Percentiles rank a stretch among this genome's conserved stretches.
Conservation (phyloP, 2,888 invertebrate genomes). For the Papilio demoleus region DNA sequence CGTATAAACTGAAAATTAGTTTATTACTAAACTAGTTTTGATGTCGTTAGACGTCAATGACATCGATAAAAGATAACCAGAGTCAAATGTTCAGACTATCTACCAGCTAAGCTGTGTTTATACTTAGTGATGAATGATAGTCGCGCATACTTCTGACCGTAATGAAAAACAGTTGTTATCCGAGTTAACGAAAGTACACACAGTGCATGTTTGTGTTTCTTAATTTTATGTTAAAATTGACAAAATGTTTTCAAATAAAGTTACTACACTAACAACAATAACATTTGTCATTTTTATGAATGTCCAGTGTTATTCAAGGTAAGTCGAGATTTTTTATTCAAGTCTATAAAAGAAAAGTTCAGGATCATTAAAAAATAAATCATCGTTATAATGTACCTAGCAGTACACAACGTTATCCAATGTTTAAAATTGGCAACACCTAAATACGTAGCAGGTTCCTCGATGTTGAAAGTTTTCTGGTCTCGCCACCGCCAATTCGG, state of each 20-base stretch:
- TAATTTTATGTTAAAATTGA: background rate
- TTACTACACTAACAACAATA: conserved; percentile 19
- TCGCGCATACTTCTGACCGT: conserved; percentile 19
- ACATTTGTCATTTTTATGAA: conserved; percentile 33
- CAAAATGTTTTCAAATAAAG: conserved; percentile 28
- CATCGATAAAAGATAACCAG: conserved; percentile 64
- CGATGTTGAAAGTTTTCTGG: background rate
- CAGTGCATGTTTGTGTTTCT: conserved; percentile 11
- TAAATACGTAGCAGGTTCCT: background rate
- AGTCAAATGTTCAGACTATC: conserved; percentile 61
- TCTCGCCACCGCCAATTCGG: too few species aligned
- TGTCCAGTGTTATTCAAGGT: conserved; percentile 33
- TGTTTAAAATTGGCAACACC: background rate
- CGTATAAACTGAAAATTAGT: conserved; percentile 30
- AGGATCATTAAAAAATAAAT: too few species aligned
- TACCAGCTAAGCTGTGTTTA: conserved; percentile 44
- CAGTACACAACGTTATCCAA: too few species aligned
- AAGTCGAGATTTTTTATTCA: conserved; percentile 5
- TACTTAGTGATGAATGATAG: conserved; percentile 39
- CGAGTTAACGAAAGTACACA: conserved; percentile 9
- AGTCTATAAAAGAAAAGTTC: background rate
- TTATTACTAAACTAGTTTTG: conserved; percentile 45
- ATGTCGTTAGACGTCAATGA: conserved; percentile 62
- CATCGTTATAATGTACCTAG: too few species aligned
- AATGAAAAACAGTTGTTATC: conserved; percentile 28